Percentiles rank a stretch among this genome's conserved stretches.
These are phyloP conservation scores for Ichneumon xanthorius DNA, from an alignment of 2,888 invertebrate species.

Conservation along the genomic window DNA sequence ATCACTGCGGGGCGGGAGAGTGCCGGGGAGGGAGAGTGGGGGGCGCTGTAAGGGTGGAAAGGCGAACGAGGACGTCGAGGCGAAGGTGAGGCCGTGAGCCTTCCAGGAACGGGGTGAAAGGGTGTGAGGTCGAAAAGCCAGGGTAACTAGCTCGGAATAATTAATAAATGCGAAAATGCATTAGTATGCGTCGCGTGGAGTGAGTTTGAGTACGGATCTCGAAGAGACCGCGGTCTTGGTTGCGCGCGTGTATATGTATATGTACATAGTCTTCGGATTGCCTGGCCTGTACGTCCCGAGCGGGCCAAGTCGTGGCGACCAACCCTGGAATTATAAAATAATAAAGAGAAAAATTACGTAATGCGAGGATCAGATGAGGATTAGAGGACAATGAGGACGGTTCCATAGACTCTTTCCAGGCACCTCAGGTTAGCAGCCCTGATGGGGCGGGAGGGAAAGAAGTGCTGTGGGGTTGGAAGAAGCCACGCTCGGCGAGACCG, in stretches of 20 bases:
- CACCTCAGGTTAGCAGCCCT: conserved; percentile 71
- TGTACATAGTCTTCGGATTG: conserved; percentile 47
- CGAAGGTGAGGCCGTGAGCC: conserved; percentile 30
- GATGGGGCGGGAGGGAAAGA: conserved; percentile 65
- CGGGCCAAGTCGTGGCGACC: conserved; percentile 64
- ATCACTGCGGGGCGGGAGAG: conserved; percentile 4
- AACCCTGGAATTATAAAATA: conserved; percentile 81
- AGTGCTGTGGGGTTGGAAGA: conserved; percentile 38
- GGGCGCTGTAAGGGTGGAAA: conserved; percentile 23
- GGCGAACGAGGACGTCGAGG: conserved; percentile 29
- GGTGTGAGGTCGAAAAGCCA: conserved; percentile 72
- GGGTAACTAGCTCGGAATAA: conserved; percentile 78
- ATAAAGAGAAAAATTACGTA: conserved; percentile 83
- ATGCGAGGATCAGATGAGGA: conserved; percentile 82
- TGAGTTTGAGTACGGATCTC: conserved; percentile 73
- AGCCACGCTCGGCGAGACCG: conserved; percentile 33
- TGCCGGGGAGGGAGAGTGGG: conserved; percentile 1
- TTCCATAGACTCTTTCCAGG: conserved; percentile 55
- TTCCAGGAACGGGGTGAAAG: conserved; percentile 38
- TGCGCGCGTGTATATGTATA: conserved; percentile 38
- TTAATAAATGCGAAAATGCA: conserved; percentile 82
- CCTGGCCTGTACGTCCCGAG: conserved; percentile 39
- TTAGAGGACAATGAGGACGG: conserved; percentile 80
- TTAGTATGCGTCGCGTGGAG: conserved; percentile 79
- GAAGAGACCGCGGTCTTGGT: conserved; percentile 45